Conservation (phyloP, 2,888 invertebrate genomes). For the Epinotia brunnichana region DNA sequence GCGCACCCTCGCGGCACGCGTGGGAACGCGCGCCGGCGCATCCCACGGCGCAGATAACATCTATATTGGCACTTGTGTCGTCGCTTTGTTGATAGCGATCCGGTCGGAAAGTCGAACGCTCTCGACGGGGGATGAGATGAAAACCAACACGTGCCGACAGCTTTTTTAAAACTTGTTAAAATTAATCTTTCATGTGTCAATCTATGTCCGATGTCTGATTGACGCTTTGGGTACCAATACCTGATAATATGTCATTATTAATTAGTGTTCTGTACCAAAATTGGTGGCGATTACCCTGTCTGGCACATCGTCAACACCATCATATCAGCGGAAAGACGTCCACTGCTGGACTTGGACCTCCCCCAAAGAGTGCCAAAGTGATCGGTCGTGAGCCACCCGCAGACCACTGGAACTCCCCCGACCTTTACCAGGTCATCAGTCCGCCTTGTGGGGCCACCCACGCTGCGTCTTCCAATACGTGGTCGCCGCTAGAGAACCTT, state of each 20-base stretch:
- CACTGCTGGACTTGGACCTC: too few relatives aligned
- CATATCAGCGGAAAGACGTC: too few relatives aligned
- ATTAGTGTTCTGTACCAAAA: too few relatives aligned
- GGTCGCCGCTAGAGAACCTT: too few relatives aligned
- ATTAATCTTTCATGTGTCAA: slow-evolving; percentile 36
- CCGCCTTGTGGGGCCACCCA: too few relatives aligned
- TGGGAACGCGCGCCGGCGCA: slow-evolving; percentile 59
- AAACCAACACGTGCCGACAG: slow-evolving; percentile 52
- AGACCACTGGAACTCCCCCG: too few relatives aligned
- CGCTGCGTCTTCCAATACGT: too few relatives aligned
- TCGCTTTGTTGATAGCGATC: slow-evolving; percentile 56
- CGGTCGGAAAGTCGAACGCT: slow-evolving; percentile 52
- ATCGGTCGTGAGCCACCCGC: too few relatives aligned
- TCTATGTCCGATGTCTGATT: slow-evolving; percentile 13
- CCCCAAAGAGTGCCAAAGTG: too few relatives aligned
- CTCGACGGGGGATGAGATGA: slow-evolving; percentile 58
- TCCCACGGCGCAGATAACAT: slow-evolving; percentile 60
- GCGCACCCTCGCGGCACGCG: slow-evolving; percentile 55
- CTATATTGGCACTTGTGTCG: slow-evolving; percentile 65
- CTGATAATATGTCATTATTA: background rate
- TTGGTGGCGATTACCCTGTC: too few relatives aligned
- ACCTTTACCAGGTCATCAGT: too few relatives aligned
- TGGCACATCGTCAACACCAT: too few relatives aligned
- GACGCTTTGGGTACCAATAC: background rate
- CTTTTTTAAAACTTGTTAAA: slow-evolving; percentile 40